phyloP scores from a whole-genome alignment of 2,113 vertebrate species.

The Aspiorhynchus laticeps region DNA sequence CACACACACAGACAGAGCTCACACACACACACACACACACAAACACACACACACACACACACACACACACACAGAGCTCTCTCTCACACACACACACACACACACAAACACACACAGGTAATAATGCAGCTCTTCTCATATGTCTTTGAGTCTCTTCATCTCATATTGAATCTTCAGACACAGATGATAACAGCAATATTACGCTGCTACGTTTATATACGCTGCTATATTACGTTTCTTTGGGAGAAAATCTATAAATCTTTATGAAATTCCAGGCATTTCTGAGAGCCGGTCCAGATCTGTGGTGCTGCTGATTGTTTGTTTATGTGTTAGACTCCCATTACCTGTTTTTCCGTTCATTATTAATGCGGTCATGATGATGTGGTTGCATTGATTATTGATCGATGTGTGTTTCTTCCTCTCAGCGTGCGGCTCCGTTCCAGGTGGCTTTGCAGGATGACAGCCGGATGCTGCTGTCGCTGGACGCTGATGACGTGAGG shows the following conservation, averaged over 20 bases:
- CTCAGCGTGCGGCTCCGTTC: slow-evolving; percentile 77
- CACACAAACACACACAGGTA: not conserved
- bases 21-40: too few relatives aligned
- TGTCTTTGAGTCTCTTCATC: not conserved
- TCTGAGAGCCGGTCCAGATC: not conserved
- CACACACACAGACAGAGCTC: too few relatives aligned
- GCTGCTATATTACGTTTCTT: too few relatives aligned
- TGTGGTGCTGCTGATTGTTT: not conserved
- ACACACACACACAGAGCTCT: too few relatives aligned
- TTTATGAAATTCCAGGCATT: not conserved
- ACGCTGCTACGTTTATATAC: too few relatives aligned
- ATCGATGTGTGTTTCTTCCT: not conserved
- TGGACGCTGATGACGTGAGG: slow-evolving; percentile 84
- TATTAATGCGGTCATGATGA: not conserved
- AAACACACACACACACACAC: too few relatives aligned
- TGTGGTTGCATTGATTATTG: not conserved
- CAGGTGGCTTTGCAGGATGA: slow-evolving; percentile 80
- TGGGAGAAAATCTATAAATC: not conserved
- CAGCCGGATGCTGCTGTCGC: slow-evolving; percentile 76
- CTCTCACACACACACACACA: too few relatives aligned
- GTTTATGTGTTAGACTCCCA: not conserved
- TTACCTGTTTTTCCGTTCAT: not conserved
- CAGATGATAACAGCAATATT: not conserved
- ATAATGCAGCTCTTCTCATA: not conserved
- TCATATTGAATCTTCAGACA: slow-evolving; percentile 3